These are phyloP conservation scores for Eupithecia subumbrata DNA, from an alignment of 2,888 invertebrate species.

Conservation along the genomic window DNA sequence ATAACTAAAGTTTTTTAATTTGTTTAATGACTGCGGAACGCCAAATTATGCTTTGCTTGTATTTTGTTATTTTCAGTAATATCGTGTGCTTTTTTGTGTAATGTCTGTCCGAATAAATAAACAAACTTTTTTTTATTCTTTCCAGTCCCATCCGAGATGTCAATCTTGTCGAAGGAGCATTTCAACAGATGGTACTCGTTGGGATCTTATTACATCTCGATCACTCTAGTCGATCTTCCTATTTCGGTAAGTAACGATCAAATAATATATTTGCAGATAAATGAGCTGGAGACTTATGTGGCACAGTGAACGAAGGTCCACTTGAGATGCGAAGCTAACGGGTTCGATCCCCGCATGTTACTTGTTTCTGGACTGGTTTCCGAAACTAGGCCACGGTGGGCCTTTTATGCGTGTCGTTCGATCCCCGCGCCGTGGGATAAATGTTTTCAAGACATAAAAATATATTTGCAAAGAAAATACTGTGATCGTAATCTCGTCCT, in stretches of 20 bases:
- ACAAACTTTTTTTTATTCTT: constrained; percentile 41
- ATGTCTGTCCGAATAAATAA: no score
- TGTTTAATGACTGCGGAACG: no score
- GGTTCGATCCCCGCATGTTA: neutral
- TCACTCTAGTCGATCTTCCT: constrained; percentile 90
- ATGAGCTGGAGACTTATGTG: neutral
- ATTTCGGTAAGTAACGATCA: constrained; percentile 90
- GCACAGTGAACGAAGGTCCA: neutral
- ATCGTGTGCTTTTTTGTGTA: no score
- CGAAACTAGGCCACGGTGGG: no score
- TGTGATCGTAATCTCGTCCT: no score
- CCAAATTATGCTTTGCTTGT: no score
- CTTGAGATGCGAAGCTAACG: neutral
- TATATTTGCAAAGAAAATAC: no score
- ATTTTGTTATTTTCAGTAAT: no score
- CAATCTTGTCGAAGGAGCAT: constrained; percentile 91
- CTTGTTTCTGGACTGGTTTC: no score
- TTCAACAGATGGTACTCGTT: constrained; percentile 95
- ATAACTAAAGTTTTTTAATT: neutral
- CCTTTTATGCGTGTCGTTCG: no score
- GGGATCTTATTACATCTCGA: constrained; percentile 91
- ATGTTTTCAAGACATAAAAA: no score
- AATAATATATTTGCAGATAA: no score
- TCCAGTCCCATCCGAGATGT: constrained; percentile 92
- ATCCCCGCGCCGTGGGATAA: neutral